Percentiles rank a stretch among this genome's conserved stretches.
Conservation (phyloP, 2,113 vertebrate species). For the Engraulis encrasicolus region DNA sequence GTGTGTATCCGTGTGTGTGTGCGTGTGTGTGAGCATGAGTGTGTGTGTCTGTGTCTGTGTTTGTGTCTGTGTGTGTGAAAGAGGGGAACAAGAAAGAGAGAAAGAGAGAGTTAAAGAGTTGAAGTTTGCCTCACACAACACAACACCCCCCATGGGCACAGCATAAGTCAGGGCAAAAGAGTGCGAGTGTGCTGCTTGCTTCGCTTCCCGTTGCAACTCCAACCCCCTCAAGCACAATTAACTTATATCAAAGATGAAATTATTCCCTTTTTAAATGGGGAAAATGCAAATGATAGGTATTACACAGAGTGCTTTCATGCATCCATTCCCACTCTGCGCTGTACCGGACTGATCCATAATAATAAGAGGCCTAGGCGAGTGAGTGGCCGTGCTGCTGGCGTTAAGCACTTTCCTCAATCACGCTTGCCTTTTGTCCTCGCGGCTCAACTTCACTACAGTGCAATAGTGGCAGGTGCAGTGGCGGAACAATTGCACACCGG, state of each 20-base stretch:
- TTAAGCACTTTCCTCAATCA: conserved; percentile 59
- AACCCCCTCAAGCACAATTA: conserved; percentile 69
- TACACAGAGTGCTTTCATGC: conserved; percentile 63
- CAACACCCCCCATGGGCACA: conserved; percentile 42
- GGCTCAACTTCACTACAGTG: conserved; percentile 53
- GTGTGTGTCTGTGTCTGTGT: neutral
- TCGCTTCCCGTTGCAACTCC: too few relatives aligned
- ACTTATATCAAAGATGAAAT: conserved; percentile 70
- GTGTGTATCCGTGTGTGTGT: neutral
- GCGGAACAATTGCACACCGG: too few relatives aligned
- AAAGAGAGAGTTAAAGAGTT: neutral
- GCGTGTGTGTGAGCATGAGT: neutral
- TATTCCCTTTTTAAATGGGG: conserved; percentile 65
- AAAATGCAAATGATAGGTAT: conserved; percentile 66
- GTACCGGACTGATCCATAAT: conserved; percentile 54
- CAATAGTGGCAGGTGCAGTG: conserved; percentile 56
- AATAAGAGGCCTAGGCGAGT: too few relatives aligned
- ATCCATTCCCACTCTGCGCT: too few relatives aligned
- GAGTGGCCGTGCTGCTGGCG: conserved; percentile 63
- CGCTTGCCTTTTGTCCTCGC: conserved; percentile 39
- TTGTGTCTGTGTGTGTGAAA: neutral
- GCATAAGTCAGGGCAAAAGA: conserved; percentile 13
- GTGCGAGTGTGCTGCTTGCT: conserved; percentile 37
- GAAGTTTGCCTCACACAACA: conserved; percentile 32
- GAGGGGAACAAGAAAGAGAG: neutral